These are phyloP conservation scores for Sycophaga agraensis DNA, from an alignment of 1,140 invertebrate genomes.

Conservation along the genomic window DNA sequence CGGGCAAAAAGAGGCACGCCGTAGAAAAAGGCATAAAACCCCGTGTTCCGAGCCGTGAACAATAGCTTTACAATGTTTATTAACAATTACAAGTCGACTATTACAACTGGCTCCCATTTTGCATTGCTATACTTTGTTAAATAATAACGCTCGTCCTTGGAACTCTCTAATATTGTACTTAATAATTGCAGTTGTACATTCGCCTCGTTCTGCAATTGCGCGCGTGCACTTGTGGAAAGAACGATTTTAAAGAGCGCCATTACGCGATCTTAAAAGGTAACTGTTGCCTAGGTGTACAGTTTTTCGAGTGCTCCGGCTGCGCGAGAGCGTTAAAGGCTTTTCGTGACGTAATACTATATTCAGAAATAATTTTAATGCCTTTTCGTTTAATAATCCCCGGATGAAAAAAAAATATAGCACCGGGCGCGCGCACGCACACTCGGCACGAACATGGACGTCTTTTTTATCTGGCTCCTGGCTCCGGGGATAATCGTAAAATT, in stretches of 20 bases:
- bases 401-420: not conserved
- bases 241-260: too few species aligned
- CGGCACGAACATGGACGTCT: not conserved
- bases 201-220: not conserved
- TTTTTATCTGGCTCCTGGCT: not conserved
- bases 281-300: too few species aligned
- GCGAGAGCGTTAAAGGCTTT: not conserved
- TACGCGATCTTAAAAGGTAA: too few species aligned
- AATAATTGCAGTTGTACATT: too few species aligned
- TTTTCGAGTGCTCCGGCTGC: too few species aligned
- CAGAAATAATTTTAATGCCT: not conserved
- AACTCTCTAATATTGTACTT: not conserved
- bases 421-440: too few species aligned
- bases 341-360: not conserved
- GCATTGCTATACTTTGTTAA: not conserved
- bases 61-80: conserved; percentile 12
- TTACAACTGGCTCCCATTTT: too few species aligned
- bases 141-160: not conserved
- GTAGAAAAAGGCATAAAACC: conserved; percentile 8
- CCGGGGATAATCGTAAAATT: not conserved
- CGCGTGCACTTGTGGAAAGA: not conserved
- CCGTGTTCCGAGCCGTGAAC: not conserved
- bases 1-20: not conserved
- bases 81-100: conserved; percentile 1
- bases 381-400: conserved; percentile 5